Evolutionary conservation across 2,113 vertebrate species (phyloP).

Genomic region (Tachysurus fulvidraco): DNA sequence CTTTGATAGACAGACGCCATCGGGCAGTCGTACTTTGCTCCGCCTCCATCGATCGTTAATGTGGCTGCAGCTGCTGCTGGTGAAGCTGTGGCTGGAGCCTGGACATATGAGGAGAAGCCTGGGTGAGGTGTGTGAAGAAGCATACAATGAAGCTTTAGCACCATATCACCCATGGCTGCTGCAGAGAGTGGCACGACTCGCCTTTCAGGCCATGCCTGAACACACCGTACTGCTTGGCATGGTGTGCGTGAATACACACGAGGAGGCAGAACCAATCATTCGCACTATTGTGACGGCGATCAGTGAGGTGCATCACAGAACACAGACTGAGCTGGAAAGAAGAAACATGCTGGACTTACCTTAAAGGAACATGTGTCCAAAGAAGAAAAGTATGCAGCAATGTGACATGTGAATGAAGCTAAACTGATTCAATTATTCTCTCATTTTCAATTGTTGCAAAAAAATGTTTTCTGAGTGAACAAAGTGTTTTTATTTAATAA

Average conservation of each 20-base stretch:
- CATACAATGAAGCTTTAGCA: slow-evolving; percentile 75
- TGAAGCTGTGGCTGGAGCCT: slow-evolving; percentile 54
- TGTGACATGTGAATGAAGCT: background rate
- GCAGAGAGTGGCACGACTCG: slow-evolving; percentile 72
- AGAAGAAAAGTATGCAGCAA: background rate
- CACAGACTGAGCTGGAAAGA: slow-evolving; percentile 60
- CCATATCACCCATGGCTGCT: slow-evolving; percentile 81
- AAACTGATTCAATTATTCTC: background rate
- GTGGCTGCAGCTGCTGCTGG: slow-evolving; percentile 75
- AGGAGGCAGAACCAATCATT: slow-evolving; percentile 64
- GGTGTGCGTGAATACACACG: slow-evolving; percentile 65
- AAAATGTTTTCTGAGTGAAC: background rate
- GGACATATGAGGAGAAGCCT: slow-evolving; percentile 46
- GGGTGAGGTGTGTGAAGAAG: slow-evolving; percentile 68
- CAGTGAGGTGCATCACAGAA: slow-evolving; percentile 64
- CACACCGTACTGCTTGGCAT: slow-evolving; percentile 69
- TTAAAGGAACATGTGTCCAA: slow-evolving; percentile 36
- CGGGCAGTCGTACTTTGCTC: slow-evolving; percentile 69
- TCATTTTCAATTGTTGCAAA: background rate
- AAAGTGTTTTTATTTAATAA: background rate
- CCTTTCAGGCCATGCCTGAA: slow-evolving; percentile 76
- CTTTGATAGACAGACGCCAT: slow-evolving; percentile 50
- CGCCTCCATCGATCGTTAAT: slow-evolving; percentile 72
- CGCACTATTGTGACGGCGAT: slow-evolving; percentile 62
- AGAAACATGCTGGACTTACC: slow-evolving; percentile 66